Conservation (phyloP, 92 coral and sea anemone genomes). For the Heliopora coerulea region DNA sequence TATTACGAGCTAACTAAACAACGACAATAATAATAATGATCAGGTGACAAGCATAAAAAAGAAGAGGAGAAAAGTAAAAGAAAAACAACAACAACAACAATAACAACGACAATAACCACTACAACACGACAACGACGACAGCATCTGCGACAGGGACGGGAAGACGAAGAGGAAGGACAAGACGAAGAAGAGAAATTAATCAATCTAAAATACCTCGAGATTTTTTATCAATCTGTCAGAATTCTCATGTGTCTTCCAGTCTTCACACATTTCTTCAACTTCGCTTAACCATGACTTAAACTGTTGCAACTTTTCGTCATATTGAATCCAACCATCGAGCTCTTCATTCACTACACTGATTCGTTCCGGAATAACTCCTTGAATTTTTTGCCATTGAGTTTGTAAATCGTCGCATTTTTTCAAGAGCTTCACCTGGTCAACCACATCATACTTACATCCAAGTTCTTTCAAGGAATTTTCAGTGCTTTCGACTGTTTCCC, state of each 20-base stretch:
- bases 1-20: no score
- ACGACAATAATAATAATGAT: no score
- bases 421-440: slow-evolving; percentile 62
- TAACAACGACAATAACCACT: no score
- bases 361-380: slow-evolving; percentile 64
- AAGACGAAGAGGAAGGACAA: background rate
- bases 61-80: no score
- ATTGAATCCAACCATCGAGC: slow-evolving; percentile 67
- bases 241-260: slow-evolving; percentile 75
- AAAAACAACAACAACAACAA: no score
- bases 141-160: background rate
- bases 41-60: no score
- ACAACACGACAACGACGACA: no score
- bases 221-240: slow-evolving; percentile 72
- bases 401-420: slow-evolving; percentile 69
- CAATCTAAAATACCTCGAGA: slow-evolving; percentile 66
- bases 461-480: slow-evolving; percentile 67
- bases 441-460: slow-evolving; percentile 55
- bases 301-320: slow-evolving; percentile 65
- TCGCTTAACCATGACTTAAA: slow-evolving; percentile 82
- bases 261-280: slow-evolving; percentile 68
- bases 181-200: background rate
- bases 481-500: slow-evolving; percentile 57
- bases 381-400: slow-evolving; percentile 71
- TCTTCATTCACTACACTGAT: slow-evolving; percentile 68